Evolutionary conservation across 2,113 vertebrate genomes (phyloP).

Genomic region (Rhinopomastus cyanomelas): DNA sequence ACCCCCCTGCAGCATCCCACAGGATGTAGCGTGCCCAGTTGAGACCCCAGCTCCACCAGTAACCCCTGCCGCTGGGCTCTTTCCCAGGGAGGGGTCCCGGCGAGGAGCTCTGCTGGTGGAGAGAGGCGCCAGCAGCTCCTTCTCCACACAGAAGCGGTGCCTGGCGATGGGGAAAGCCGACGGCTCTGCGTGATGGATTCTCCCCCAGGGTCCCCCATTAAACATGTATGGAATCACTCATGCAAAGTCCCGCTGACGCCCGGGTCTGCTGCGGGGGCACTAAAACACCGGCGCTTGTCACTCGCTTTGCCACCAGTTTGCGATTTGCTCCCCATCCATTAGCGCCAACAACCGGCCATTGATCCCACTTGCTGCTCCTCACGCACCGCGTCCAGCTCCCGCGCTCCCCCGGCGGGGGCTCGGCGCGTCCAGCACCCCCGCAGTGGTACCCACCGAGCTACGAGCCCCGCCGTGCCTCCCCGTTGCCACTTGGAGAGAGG

Average conservation of each 20-base stretch:
- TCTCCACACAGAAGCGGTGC: too few relatives aligned
- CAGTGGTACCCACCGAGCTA: rapidly evolving
- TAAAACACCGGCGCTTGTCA: not conserved
- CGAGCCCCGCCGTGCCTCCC: rapidly evolving
- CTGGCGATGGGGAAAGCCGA: not conserved
- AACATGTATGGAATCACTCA: slow-evolving; percentile 51
- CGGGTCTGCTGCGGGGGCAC: not conserved
- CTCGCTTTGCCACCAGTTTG: not conserved
- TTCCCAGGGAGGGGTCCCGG: too few relatives aligned
- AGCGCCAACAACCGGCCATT: not conserved
- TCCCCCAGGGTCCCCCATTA: slow-evolving; percentile 2
- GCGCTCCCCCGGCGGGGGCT: not conserved
- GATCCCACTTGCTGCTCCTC: not conserved
- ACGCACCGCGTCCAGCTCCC: not conserved
- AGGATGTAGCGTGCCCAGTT: too few relatives aligned
- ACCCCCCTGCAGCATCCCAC: too few relatives aligned
- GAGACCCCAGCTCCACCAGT: too few relatives aligned
- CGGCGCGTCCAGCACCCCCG: rapidly evolving
- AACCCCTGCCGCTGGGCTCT: too few relatives aligned
- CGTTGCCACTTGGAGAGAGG: too few relatives aligned
- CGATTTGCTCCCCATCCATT: not conserved
- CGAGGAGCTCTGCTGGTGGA: too few relatives aligned
- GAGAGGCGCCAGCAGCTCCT: too few relatives aligned
- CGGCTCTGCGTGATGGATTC: not conserved
- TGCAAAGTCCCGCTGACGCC: not conserved